phyloP scores from a whole-genome alignment of 2,888 invertebrate genomes.

The Lochmaea capreae region DNA sequence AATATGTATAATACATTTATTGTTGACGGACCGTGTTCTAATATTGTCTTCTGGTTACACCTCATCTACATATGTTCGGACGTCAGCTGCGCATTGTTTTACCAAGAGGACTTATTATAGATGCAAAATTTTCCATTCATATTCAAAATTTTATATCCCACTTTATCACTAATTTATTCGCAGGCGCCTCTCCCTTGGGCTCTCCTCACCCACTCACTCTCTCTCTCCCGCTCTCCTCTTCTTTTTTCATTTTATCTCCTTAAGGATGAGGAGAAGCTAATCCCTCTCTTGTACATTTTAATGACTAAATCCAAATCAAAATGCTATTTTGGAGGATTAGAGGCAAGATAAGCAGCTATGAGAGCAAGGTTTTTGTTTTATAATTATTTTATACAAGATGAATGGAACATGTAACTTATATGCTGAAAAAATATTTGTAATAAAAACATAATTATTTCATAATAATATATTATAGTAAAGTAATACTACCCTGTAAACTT shows the following conservation, averaged over 20 bases:
- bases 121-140: constrained; percentile 91
- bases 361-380: constrained; percentile 13
- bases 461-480: too few species aligned
- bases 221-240: constrained; percentile 50
- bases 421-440: too few species aligned
- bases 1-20: too few species aligned
- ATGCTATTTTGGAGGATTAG: constrained; percentile 51
- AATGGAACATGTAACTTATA: too few species aligned
- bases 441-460: too few species aligned
- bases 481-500: neutral
- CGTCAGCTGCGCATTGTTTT: constrained; percentile 55
- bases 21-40: too few species aligned
- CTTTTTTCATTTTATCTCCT: constrained; percentile 55
- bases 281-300: constrained; percentile 58
- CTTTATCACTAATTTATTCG: constrained; percentile 84
- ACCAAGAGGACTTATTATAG: constrained; percentile 80
- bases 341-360: constrained; percentile 40
- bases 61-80: constrained; percentile 72
- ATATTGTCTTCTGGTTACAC: neutral
- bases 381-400: neutral
- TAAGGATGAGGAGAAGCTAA: constrained; percentile 56
- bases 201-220: constrained; percentile 38
- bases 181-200: constrained; percentile 66
- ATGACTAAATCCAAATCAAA: constrained; percentile 60
- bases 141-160: constrained; percentile 91